These are phyloP conservation scores for Acholoe squamosa DNA, from an alignment of 2,888 invertebrate species.

Conservation along the genomic window DNA sequence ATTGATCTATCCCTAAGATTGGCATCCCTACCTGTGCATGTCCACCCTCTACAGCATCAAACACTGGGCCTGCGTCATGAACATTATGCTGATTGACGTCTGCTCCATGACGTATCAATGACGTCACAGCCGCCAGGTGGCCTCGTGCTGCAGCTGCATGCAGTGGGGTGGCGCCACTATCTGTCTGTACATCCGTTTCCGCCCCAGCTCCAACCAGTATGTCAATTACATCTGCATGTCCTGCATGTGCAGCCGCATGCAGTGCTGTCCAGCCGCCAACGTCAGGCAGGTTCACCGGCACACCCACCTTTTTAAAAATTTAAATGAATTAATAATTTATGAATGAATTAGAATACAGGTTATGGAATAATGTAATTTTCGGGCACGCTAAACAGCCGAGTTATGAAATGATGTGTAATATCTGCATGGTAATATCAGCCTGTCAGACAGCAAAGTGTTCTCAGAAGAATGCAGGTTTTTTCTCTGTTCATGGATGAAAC, in stretches of 20 bases:
- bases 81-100: constrained; percentile 60
- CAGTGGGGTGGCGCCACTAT: constrained; percentile 60
- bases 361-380: too few relatives aligned
- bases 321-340: too few relatives aligned
- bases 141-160: constrained; percentile 59
- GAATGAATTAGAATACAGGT: too few relatives aligned
- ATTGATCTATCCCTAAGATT: too few relatives aligned
- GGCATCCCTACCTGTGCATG: constrained; percentile 57
- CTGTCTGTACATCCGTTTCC: constrained; percentile 43
- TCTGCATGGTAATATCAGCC: too few relatives aligned
- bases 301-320: constrained; percentile 53
- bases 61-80: constrained; percentile 55
- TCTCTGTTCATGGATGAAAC: background rate
- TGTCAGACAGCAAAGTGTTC: too few relatives aligned
- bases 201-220: constrained; percentile 52
- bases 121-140: constrained; percentile 49
- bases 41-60: constrained; percentile 65
- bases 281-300: constrained; percentile 65
- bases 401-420: too few relatives aligned
- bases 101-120: constrained; percentile 50
- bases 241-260: constrained; percentile 66
- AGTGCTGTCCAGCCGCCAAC: constrained; percentile 68
- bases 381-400: too few relatives aligned
- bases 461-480: too few relatives aligned
- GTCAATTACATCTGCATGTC: constrained; percentile 63